Base-by-base conservation (phyloP, 2,797 vertebrate species). In the Uromys caudimaculatus region DNA sequence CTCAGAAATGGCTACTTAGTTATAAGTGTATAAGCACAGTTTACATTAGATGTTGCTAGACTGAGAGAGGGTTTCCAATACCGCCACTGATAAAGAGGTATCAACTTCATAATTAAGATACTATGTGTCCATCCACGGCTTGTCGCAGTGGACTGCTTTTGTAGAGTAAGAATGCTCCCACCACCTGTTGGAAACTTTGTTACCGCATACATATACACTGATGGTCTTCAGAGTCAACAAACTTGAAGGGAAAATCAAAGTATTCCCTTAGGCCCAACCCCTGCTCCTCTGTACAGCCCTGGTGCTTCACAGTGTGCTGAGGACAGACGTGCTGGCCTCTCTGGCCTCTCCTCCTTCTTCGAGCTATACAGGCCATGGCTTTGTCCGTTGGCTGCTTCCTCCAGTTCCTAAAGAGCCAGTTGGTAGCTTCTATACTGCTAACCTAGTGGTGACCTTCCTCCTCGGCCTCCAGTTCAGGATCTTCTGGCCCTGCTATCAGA, bases 301-400 rank as follows among this genome's bases (percentile, higher is more conserved):
- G 0, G 29, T 29, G 13, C 77, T 29, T 7, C 3, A 24, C 11
- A 1, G 5, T 27, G 29, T 41, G 1, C 0, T 0, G 0, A 58
- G 13, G 44, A 8, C 41, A 27, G 12, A 12, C 0, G 21, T 27
- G 44, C 41, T 2, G 16, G 78, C 13, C 27, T 1, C 73, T 11
- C 58, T 8, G 62, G 50, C 47, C 52, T 23, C 32, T 12, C 17
- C 3, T 50, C 83, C 50, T 58, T 54, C 69, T 27, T 1, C 0
- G 81, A 21, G 35, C 35, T 56, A 6, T 4, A 11, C 3, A 0
- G 54, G 12, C 0, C 0, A 3, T 29, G 79, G 0, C 35, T 35
- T 24, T n/a, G 82, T 24, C 90, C 81, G 41, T 60, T 21, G 44
- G 13, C 0, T 21, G 13, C 17, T 50, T 38, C 52, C 19, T n/a